phyloP scores from a whole-genome alignment of 92 coral and sea anemone species.

The Scolanthus callimorphus region DNA sequence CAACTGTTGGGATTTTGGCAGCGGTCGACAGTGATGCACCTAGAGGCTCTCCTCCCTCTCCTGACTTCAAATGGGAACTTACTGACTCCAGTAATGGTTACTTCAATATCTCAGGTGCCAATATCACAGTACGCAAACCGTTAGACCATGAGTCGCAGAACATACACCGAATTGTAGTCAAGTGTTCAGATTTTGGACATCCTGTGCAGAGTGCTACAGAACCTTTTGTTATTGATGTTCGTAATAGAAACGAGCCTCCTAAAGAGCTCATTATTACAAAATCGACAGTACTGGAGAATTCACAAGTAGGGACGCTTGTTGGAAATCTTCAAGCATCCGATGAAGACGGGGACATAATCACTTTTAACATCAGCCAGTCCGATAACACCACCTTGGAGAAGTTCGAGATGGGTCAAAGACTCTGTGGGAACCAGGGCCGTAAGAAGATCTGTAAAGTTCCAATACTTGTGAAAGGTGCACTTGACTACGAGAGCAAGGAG shows the following conservation, averaged over 20 bases:
- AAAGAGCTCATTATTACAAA: slow-evolving; percentile 44
- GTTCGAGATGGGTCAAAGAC: slow-evolving; percentile 33
- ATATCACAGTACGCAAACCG: slow-evolving; percentile 57
- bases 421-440: slow-evolving; percentile 37
- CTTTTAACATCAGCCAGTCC: no score
- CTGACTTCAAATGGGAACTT: slow-evolving; percentile 61
- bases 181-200: slow-evolving; percentile 68
- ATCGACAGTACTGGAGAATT: slow-evolving; percentile 50
- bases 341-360: no score
- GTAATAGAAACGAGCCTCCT: slow-evolving; percentile 65
- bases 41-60: slow-evolving; percentile 37
- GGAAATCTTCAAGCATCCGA: slow-evolving; percentile 58
- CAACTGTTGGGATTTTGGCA: slow-evolving; percentile 49
- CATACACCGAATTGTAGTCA: no score
- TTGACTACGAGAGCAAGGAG: slow-evolving; percentile 59
- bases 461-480: slow-evolving; percentile 44
- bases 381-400: no score
- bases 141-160: no score
- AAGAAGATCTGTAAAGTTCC: slow-evolving; percentile 38
- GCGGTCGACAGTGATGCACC: slow-evolving; percentile 84
- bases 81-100: slow-evolving; percentile 37
- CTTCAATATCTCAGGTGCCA: slow-evolving; percentile 45
- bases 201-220: no score
- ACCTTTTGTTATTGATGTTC: no score
- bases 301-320: slow-evolving; percentile 45